phyloP scores from a whole-genome alignment of 1,140 invertebrate species.

The Dolichoris vasculosae region DNA sequence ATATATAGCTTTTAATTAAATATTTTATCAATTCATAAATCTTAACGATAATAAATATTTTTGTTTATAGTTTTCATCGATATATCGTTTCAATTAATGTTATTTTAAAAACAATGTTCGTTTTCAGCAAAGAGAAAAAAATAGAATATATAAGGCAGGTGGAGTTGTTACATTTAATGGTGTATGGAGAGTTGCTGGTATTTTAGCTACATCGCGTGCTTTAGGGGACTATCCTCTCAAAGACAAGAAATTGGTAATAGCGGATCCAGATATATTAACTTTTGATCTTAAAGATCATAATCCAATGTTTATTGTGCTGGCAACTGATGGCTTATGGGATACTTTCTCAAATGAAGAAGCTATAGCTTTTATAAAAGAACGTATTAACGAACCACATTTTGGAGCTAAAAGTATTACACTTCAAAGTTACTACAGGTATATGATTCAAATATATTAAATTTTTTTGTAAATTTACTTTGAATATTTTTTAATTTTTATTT shows the following conservation, averaged over 20 bases:
- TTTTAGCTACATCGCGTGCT: slow-evolving; percentile 95
- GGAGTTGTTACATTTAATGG: slow-evolving; percentile 96
- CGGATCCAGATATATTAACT: slow-evolving; percentile 96
- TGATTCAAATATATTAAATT: slow-evolving; percentile 10
- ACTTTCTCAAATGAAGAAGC: slow-evolving; percentile 96
- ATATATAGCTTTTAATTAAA: no score
- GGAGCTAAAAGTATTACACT: slow-evolving; percentile 92
- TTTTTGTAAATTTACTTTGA: background rate
- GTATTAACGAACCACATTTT: slow-evolving; percentile 87
- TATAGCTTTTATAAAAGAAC: slow-evolving; percentile 87
- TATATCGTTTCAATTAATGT: background rate
- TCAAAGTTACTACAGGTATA: slow-evolving; percentile 86
- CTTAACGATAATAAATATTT: no score
- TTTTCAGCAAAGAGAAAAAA: slow-evolving; percentile 86
- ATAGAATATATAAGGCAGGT: slow-evolving; percentile 92
- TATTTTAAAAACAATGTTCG: slow-evolving; percentile 49
- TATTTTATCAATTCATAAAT: no score
- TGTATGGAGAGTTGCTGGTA: slow-evolving; percentile 96
- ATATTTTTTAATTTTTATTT: background rate
- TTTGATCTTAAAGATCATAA: slow-evolving; percentile 90
- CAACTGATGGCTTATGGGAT: slow-evolving; percentile 97
- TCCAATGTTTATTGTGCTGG: slow-evolving; percentile 92
- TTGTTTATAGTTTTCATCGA: no score
- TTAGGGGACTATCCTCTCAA: slow-evolving; percentile 96
- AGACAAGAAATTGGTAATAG: slow-evolving; percentile 93